Evolutionary conservation across 2,113 vertebrate genomes (phyloP).

Genomic region (Syngnathus floridae): DNA sequence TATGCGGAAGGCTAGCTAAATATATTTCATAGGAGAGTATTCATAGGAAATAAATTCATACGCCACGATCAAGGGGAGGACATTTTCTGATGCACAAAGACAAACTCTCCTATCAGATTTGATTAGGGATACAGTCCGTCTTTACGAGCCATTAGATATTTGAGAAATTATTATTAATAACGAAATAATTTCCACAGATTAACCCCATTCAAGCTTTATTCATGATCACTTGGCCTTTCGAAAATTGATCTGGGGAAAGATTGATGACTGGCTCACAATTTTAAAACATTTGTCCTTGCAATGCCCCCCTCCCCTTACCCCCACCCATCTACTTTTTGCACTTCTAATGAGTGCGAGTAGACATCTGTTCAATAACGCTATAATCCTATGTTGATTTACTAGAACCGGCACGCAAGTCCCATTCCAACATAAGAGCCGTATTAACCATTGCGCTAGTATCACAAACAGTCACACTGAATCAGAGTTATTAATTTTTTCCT

Average conservation of each 20-base stretch:
- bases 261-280: slow-evolving; percentile 68
- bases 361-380: slow-evolving; percentile 58
- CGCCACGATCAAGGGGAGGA: slow-evolving; percentile 50
- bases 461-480: no score
- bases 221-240: slow-evolving; percentile 67
- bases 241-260: slow-evolving; percentile 75
- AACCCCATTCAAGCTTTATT: slow-evolving; percentile 72
- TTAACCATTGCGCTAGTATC: no score
- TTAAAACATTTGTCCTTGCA: slow-evolving; percentile 73
- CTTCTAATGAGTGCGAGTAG: slow-evolving; percentile 12
- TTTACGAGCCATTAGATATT: slow-evolving; percentile 67
- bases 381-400: no score
- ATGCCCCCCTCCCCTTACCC: slow-evolving; percentile 27
- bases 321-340: slow-evolving; percentile 20
- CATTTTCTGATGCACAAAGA: slow-evolving; percentile 54
- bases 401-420: no score
- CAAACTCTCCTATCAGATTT: slow-evolving; percentile 72
- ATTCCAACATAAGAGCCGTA: no score
- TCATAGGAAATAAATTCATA: slow-evolving; percentile 39
- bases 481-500: no score
- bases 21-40: slow-evolving; percentile 28
- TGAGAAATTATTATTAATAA: slow-evolving; percentile 81
- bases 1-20: slow-evolving; percentile 33
- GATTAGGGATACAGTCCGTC: slow-evolving; percentile 73
- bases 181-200: slow-evolving; percentile 76